Evolutionary conservation across 2,888 invertebrate species (phyloP).

Genomic region (Synergus laeviventris): DNA sequence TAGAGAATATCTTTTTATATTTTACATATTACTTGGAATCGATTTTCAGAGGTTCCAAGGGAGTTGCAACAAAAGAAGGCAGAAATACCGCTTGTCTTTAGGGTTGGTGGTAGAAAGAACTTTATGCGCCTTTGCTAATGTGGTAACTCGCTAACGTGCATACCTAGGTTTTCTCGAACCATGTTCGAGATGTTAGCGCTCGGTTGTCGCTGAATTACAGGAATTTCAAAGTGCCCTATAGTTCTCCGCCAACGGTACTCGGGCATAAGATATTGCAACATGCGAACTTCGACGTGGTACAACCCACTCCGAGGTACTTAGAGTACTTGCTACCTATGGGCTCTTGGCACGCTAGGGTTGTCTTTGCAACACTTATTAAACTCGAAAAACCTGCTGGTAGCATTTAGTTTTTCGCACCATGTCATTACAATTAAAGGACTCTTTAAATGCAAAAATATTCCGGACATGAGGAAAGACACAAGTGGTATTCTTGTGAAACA

Average conservation of each 20-base stretch:
- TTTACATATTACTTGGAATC: neutral
- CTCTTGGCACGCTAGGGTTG: slow-evolving; percentile 51
- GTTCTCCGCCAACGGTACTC: slow-evolving; percentile 40
- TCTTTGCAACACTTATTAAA: neutral
- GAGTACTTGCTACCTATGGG: slow-evolving; percentile 50
- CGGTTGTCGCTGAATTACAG: slow-evolving; percentile 42
- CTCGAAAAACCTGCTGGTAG: neutral
- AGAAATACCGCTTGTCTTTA: neutral
- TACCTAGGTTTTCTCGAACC: slow-evolving; percentile 41
- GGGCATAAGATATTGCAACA: slow-evolving; percentile 52
- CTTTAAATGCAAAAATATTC: neutral
- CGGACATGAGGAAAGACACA: neutral
- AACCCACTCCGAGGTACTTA: slow-evolving; percentile 48
- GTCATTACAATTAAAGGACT: neutral
- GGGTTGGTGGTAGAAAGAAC: no score
- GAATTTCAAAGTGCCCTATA: slow-evolving; percentile 48
- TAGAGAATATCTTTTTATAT: neutral
- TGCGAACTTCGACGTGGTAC: slow-evolving; percentile 54
- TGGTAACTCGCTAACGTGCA: neutral
- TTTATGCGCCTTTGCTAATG: no score
- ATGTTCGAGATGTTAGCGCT: slow-evolving; percentile 43
- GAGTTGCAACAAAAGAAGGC: neutral
- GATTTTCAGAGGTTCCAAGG: no score
- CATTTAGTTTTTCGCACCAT: neutral
- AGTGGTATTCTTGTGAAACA: neutral